These are phyloP conservation scores for Xerus rutilus DNA, from an alignment of 2,797 vertebrate genomes.

Conservation along the genomic window DNA sequence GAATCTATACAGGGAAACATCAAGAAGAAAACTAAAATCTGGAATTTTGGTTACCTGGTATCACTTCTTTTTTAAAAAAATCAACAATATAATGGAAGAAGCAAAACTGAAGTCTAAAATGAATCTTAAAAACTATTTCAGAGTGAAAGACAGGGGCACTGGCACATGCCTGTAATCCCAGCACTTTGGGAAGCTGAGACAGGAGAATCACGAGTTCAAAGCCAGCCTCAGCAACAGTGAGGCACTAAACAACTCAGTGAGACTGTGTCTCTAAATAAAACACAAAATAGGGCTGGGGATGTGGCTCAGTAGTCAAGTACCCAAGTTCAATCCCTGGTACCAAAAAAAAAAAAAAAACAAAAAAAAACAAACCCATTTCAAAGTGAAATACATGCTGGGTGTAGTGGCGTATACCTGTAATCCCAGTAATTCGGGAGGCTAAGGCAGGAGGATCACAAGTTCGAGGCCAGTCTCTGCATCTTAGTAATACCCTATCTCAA, in stretches of 20 bases:
- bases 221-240: neutral
- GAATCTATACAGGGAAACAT: conserved; percentile 35
- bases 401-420: neutral
- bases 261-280: too few species aligned
- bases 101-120: conserved; percentile 51
- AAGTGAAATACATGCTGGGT: neutral
- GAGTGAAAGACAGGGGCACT: neutral
- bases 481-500: neutral
- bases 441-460: neutral
- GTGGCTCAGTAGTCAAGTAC: too few species aligned
- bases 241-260: too few species aligned
- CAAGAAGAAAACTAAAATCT: conserved; percentile 52
- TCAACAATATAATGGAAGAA: neutral
- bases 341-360: too few species aligned
- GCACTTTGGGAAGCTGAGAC: neutral
- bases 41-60: conserved; percentile 44
- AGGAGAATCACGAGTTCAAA: neutral
- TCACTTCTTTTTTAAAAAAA: conserved; percentile 28
- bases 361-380: neutral
- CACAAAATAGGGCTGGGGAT: too few species aligned
- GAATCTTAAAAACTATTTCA: conserved; percentile 33
- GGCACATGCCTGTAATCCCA: neutral
- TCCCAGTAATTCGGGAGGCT: neutral
- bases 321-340: too few species aligned
- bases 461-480: neutral